Conservation (phyloP, 2,797 vertebrate genomes). For the Phrynocephalus guinanensis region DNA sequence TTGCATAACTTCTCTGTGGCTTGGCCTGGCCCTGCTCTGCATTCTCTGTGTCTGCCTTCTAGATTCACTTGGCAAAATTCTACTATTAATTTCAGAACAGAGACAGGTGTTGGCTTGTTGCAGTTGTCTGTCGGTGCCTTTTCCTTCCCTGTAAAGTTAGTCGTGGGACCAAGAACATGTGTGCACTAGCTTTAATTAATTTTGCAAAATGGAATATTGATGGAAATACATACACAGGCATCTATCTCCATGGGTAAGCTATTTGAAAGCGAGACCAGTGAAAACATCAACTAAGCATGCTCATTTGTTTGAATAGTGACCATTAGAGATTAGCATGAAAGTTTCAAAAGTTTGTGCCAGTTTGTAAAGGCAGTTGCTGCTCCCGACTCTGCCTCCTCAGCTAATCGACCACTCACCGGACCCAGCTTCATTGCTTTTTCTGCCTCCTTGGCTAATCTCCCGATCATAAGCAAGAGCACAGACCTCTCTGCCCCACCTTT, state of each 20-base stretch:
- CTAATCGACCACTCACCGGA: no score
- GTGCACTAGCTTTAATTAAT: not conserved
- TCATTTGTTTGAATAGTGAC: not conserved
- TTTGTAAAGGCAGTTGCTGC: no score
- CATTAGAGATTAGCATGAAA: not conserved
- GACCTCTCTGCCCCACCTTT: no score
- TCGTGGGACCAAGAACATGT: no score
- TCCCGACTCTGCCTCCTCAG: no score
- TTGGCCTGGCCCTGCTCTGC: not conserved
- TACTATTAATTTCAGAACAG: not conserved
- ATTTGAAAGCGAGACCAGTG: not conserved
- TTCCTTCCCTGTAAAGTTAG: not conserved
- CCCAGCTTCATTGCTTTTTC: no score
- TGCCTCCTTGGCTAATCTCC: no score
- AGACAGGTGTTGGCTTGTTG: not conserved
- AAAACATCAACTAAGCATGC: not conserved
- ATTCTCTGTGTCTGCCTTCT: not conserved
- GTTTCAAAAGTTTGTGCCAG: no score
- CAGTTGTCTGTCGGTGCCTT: not conserved
- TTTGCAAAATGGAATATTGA: no score
- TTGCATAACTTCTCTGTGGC: not conserved
- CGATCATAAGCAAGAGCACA: no score
- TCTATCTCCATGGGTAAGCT: not conserved
- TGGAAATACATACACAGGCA: not conserved
- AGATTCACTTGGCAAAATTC: not conserved